Evolutionary conservation across 2,888 invertebrate species (phyloP), one percentile per base, ranked within the genome.

Genomic region (Belgica antarctica): DNA sequence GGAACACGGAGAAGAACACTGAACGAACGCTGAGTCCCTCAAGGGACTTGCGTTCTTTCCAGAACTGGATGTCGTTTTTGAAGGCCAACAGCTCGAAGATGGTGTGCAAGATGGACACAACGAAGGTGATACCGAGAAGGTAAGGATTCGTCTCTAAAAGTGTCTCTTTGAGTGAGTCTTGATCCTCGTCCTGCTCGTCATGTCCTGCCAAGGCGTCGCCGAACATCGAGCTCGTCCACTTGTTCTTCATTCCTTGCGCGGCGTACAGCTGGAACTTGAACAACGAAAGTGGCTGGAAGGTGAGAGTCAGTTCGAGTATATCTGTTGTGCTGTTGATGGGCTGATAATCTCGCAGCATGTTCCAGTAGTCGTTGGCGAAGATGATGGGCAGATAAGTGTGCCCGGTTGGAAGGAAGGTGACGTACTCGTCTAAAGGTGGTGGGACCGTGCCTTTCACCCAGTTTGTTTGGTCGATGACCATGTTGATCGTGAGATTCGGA

Each of bases 11-110:
- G 82, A 99, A 99, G 80, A 99, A 96, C 27, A 99, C 97, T 0
- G 95, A 96, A 73, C 98, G 87, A 2, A 99, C 98, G 0, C 98
- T 98, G 41, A 99, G 84, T 8, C 98, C 98, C 81, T 99, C 98
- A 59, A 99, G 82, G 0, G 96, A 95, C 78, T 97, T 94, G 15
- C 97, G 86, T 76, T 96, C 96, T 75, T 96, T 95, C 99, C 99
- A 99, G 79, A 99, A 99, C 80, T 99, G 99, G 76, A 99, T 99
- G 79, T 99, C 99, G 82, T 99, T 99, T 83, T 99, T 99, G 80
- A 99, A 99, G 52, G 99, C 99, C 70, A 99, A 83, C 74, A 99
- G 86, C 80, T 99, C 99, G 82, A 99, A 99, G 72, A 99, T 87
- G 71, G 96, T 97, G 82, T 99, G 99, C 19, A 99, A 83, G 71